phyloP scores from a whole-genome alignment of 2,797 vertebrate species.

The Pampus argenteus region DNA sequence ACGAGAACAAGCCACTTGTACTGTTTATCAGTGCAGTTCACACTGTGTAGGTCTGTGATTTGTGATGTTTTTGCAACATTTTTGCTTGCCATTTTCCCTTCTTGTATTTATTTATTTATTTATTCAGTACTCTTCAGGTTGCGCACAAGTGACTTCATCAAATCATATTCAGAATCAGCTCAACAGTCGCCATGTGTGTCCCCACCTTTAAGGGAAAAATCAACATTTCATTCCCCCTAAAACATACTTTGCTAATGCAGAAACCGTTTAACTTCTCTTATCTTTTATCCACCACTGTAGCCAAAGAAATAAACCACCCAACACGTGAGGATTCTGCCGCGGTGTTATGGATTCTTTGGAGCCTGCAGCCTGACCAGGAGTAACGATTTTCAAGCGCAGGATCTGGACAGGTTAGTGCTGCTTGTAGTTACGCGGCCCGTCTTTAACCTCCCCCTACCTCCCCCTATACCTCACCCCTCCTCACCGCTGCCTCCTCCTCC shows the following conservation, averaged over 20 bases:
- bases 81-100: too few species aligned
- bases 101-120: too few species aligned
- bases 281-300: conserved; percentile 24
- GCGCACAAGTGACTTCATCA: too few species aligned
- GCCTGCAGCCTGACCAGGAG: conserved; percentile 45
- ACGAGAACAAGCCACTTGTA: too few species aligned
- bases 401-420: conserved; percentile 56
- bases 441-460: conserved; percentile 55
- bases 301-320: conserved; percentile 18
- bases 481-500: background rate
- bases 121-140: too few species aligned
- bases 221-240: background rate
- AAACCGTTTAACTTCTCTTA: background rate
- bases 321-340: conserved; percentile 16
- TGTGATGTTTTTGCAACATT: too few species aligned
- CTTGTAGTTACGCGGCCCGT: conserved; percentile 60
- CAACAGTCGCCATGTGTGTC: too few species aligned
- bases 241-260: conserved; percentile 2
- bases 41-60: too few species aligned
- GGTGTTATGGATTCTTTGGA: conserved; percentile 57
- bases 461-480: background rate
- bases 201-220: background rate
- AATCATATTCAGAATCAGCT: too few species aligned
- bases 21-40: too few species aligned
- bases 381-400: conserved; percentile 59